Base-by-base conservation (phyloP, 2,113 vertebrate genomes). In the Chamaetylas fuelleborni region DNA sequence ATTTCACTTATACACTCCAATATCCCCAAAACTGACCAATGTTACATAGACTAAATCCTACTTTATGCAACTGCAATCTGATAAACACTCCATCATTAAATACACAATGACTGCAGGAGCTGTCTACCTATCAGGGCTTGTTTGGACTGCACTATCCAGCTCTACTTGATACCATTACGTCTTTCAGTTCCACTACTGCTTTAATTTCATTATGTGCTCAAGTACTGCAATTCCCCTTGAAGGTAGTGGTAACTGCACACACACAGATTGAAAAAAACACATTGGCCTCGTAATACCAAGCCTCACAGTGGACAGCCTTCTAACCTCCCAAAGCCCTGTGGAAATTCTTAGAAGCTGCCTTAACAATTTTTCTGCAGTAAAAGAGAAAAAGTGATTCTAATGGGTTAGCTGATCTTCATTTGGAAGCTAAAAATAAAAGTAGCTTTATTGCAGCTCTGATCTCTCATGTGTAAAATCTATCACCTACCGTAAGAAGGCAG, bases 371-470 rank as follows among this genome's bases (percentile, higher is more conserved):
- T 92, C 77, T 53, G 45, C 53, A 89, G 80, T 92, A 92, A 97
- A 97, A 96, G 78, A 82, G 94, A 91, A 86, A 95, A 89, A 96
- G 82, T 87, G 82, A 89, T 88, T 95, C 89, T 93, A 91, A 97
- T 92, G 87, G 66, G 72, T 94, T 93, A 97, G 81, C 58, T 82
- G 84, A 91, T 95, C 92, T 97, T 96, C 88, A 95, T 95, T 97
- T 95, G 83, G 95, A 96, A 94, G 78, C 76, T 97, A 90, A 97
- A 96, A 97, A 96, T 97, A 91, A 97, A 97, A 97, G 93, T 66
- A 90, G 92, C 85, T 97, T 97, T 93, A 95, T 96, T 94, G 93
- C 80, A 93, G 88, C 66, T 98, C 87, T 92, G 93, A 97, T 95
- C 88, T 97, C 85, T 96, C 92, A 91, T 93, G 77, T 96, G 88